Evolutionary conservation across 2,888 invertebrate genomes (phyloP), one percentile per base, ranked within the genome.

Genomic region (Aquatica leii): DNA sequence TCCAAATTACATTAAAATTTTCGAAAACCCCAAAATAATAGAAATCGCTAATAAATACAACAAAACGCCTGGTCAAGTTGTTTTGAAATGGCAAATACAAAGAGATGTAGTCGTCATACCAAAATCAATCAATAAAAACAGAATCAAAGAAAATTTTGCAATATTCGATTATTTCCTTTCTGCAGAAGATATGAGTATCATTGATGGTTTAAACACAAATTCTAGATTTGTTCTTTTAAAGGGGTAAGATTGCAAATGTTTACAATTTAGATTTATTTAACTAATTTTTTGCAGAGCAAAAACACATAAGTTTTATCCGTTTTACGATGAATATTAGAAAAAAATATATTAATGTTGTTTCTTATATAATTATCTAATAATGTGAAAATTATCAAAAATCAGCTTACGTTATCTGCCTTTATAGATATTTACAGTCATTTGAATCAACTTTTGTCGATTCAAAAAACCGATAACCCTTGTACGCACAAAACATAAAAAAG

Each of bases 11-110:
- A 88, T 89, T 0, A 86, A 86, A 62, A 81, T 93, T 5, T 75
- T 93, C 75, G 88, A 92, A 0, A 91, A 93, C 75, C 84, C 87
- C 12, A 89, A 88, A 75, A 79, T 93, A 49, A 82, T 84, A 67
- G 82, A 83, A 8, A 81, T 91, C 24, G 86, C 86, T 1, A 79
- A 85, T 1, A 86, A 88, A 59, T 84, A 90, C 58, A 83, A 84
- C 0, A 91, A 90, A 77, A 85, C 86, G 2, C 81, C 86, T 1
- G 90, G 90, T 0, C 91, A 92, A 78, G 82, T 91, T 35, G 81
- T 90, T 0, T 84, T 91, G 51, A 18, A 54, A 0, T 59, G 58
- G 18, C 53, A 54, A 12, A 54, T 59, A 15, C 58, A 63, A 43
- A 21, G 51, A 12, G 54, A 53, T 9, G 48, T 53, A 9, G 53